phyloP scores from a whole-genome alignment of 2,797 vertebrate species.

The Sternarchorhynchus goeldii region DNA sequence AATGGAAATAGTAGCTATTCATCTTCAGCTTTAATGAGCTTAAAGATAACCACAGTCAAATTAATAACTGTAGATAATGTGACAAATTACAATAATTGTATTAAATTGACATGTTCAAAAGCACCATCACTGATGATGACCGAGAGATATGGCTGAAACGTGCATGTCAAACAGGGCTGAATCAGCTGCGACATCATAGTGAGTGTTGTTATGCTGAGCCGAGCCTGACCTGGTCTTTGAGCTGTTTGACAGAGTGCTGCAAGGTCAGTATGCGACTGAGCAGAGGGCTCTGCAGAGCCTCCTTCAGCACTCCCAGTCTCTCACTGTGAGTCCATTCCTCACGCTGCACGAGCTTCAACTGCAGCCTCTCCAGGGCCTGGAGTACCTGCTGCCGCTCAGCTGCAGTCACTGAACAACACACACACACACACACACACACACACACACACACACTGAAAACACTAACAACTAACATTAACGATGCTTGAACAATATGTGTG shows the following conservation, averaged over 20 bases:
- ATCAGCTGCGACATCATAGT: too few species aligned
- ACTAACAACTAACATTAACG: background rate
- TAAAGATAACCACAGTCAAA: background rate
- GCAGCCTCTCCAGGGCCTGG: slow-evolving; percentile 88
- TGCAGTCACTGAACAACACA: slow-evolving; percentile 67
- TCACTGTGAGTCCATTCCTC: slow-evolving; percentile 86
- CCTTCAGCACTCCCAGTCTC: slow-evolving; percentile 76
- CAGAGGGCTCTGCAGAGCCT: slow-evolving; percentile 86
- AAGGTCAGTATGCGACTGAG: slow-evolving; percentile 92
- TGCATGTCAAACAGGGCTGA: background rate
- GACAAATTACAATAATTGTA: background rate
- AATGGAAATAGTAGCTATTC: background rate
- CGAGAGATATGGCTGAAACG: too few species aligned
- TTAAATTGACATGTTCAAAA: background rate
- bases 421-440: slow-evolving; percentile 30
- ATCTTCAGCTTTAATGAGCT: background rate
- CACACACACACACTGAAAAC: slow-evolving; percentile 22
- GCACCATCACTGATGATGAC: too few species aligned
- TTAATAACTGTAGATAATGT: background rate
- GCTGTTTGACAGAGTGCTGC: slow-evolving; percentile 91
- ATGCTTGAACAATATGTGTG: background rate
- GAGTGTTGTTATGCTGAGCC: background rate
- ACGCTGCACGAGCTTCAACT: slow-evolving; percentile 82
- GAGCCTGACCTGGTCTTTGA: slow-evolving; percentile 83
- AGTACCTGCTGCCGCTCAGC: slow-evolving; percentile 89